Base-by-base conservation (phyloP, 2,888 invertebrate species). In the Zygogramma bicolorata region DNA sequence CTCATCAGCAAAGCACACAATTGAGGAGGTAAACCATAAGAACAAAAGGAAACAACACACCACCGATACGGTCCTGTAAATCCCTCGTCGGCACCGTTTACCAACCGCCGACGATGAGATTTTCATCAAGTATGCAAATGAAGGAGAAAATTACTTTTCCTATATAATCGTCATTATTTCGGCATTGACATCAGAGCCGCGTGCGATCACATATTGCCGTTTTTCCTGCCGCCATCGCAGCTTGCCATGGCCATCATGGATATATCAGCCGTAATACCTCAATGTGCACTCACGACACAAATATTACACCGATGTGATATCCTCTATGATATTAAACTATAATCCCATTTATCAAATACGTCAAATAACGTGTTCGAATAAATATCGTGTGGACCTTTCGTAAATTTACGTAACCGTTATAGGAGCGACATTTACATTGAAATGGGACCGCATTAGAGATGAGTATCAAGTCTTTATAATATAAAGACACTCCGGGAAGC, bases 141-240 rank as follows among this genome's bases (percentile, higher is more conserved):
- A 87, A 84, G 85, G 86, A 83, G 87, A 87, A 87, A 87, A 87
- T 87, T 86, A 87, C 87, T 87, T 87, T 87, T 87, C 87, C 87
- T 85, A 87, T 88, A 87, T 87, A 87, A 87, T 87, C 86, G 87
- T 87, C 87, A 88, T 88, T 87, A 88, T 88, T 87, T 87, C 85
- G 84, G 82, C 87, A 88, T 87, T 86, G 87, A 87, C 87, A 87
- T 87, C 85, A 80, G 79, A 81, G 80, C 81, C 76, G 82, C 81
- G 81, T 82, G 84, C 81, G 85, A 85, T 84, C 84, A 76, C 84
- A 86, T 86, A 86, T 85, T 86, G 85, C 84, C 81, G 84, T 86
- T 86, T 87, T 86, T 86, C 83, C 81, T 67, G 73, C 68, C 73
- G 75, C 75, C 76, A 75, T 72, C 71, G 76, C 76, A 79, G 77